A percentile compares a stretch with the other conserved stretches of the same genome.
These are phyloP conservation scores for Sinocyclocheilus maitianheensis DNA, from an alignment of 2,113 vertebrate species.

Conservation along the genomic window DNA sequence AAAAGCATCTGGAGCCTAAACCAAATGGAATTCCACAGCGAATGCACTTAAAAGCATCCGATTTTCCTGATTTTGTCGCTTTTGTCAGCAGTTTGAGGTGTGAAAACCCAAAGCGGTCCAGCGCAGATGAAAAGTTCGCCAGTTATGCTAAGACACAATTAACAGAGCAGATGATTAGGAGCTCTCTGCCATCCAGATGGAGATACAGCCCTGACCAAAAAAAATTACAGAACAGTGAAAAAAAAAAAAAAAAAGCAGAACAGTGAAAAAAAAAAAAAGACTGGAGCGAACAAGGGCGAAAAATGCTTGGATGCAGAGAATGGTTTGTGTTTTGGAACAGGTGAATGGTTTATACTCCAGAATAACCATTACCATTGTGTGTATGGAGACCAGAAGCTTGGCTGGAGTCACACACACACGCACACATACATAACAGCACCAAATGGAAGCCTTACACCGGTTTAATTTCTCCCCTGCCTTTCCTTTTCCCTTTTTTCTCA, in stretches of 20 bases:
- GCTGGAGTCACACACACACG: slow-evolving; percentile 67
- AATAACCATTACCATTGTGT: slow-evolving; percentile 83
- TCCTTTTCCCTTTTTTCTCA: slow-evolving; percentile 69
- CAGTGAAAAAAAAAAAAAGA: slow-evolving; percentile 54
- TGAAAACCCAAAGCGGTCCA: slow-evolving; percentile 68
- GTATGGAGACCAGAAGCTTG: slow-evolving; percentile 81
- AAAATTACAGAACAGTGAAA: slow-evolving; percentile 42
- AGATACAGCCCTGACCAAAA: slow-evolving; percentile 70
- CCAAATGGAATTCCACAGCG: not conserved
- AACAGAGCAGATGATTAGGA: slow-evolving; percentile 70
- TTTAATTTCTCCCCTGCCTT: slow-evolving; percentile 24
- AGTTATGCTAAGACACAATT: slow-evolving; percentile 80
- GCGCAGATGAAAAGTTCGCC: slow-evolving; percentile 72
- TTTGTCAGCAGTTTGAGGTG: slow-evolving; percentile 51
- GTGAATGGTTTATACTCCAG: slow-evolving; percentile 85
- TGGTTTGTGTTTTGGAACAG: slow-evolving; percentile 83
- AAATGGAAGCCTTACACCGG: slow-evolving; percentile 75
- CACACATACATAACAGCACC: slow-evolving; percentile 66
- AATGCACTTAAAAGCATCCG: slow-evolving; percentile 1
- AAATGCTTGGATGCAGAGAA: slow-evolving; percentile 77
- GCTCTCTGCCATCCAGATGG: slow-evolving; percentile 81
- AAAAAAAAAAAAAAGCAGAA: slow-evolving; percentile 52
- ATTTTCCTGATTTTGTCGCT: slow-evolving; percentile 30
- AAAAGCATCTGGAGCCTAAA: not conserved
- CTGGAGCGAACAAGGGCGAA: slow-evolving; percentile 58